These are phyloP conservation scores for Hemistola chrysoprasaria DNA, from an alignment of 2,888 invertebrate species.

Conservation along the genomic window DNA sequence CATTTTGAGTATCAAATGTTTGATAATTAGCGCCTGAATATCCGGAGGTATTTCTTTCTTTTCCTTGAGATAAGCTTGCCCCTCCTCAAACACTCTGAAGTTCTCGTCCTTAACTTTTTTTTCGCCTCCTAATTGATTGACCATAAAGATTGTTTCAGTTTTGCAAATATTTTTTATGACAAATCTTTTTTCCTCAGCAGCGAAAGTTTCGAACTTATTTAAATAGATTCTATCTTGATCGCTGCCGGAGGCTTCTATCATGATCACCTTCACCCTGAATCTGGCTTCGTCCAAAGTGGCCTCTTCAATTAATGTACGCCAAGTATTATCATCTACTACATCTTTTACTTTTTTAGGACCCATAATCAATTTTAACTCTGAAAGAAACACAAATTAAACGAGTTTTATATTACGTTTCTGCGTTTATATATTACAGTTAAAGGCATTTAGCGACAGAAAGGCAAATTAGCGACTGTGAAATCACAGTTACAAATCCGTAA, in stretches of 20 bases:
- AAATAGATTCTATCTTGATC: conserved; percentile 70
- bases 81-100: conserved; percentile 69
- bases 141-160: conserved; percentile 74
- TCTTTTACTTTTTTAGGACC: conserved; percentile 56
- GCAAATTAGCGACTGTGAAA: no score
- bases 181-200: conserved; percentile 66
- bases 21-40: conserved; percentile 64
- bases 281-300: conserved; percentile 51
- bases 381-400: no score
- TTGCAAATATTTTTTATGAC: conserved; percentile 73
- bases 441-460: no score
- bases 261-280: conserved; percentile 63
- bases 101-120: conserved; percentile 67
- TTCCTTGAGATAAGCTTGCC: conserved; percentile 60
- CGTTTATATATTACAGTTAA: no score
- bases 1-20: conserved; percentile 69
- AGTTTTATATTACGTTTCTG: no score
- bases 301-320: conserved; percentile 58
- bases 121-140: conserved; percentile 70
- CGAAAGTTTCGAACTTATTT: conserved; percentile 63
- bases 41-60: conserved; percentile 68
- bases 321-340: conserved; percentile 43
- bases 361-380: conserved; percentile 37
- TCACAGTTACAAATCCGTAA: no score
- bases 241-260: conserved; percentile 66